These are phyloP conservation scores for Colius striatus DNA, from an alignment of 2,113 vertebrate genomes.

Conservation along the genomic window DNA sequence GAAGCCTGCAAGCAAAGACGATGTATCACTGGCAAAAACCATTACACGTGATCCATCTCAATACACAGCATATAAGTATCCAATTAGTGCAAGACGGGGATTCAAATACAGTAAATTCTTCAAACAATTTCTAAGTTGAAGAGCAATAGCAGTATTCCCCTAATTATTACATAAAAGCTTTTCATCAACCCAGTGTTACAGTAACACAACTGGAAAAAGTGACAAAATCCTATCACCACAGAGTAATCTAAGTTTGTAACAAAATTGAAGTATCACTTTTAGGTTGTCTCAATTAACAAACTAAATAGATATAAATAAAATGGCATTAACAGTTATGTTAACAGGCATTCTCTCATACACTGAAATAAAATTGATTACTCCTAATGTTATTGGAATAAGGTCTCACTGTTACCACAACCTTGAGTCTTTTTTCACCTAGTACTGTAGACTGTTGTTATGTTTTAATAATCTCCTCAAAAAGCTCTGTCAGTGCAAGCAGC, in stretches of 20 bases:
- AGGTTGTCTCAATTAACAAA: not conserved
- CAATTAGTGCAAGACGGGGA: not conserved
- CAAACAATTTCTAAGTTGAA: not conserved
- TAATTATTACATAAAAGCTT: not conserved
- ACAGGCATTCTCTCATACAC: not conserved
- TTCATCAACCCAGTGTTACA: not conserved
- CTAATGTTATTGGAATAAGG: not conserved
- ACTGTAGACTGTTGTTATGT: not conserved
- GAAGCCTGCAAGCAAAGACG: not conserved
- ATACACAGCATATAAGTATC: not conserved
- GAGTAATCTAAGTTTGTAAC: not conserved
- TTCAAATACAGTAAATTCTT: not conserved
- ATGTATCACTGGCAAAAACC: not conserved
- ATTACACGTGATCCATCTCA: not conserved
- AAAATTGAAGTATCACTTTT: not conserved
- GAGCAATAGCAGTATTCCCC: not conserved
- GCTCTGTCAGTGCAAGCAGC: not conserved
- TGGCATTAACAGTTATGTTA: not conserved
- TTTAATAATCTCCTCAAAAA: not conserved
- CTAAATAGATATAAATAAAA: not conserved
- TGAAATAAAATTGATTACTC: not conserved
- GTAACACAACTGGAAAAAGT: not conserved
- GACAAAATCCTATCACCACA: not conserved
- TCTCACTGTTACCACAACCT: not conserved
- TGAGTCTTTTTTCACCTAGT: not conserved